phyloP scores from a whole-genome alignment of 2,797 vertebrate genomes.

The Setipinna tenuifilis region DNA sequence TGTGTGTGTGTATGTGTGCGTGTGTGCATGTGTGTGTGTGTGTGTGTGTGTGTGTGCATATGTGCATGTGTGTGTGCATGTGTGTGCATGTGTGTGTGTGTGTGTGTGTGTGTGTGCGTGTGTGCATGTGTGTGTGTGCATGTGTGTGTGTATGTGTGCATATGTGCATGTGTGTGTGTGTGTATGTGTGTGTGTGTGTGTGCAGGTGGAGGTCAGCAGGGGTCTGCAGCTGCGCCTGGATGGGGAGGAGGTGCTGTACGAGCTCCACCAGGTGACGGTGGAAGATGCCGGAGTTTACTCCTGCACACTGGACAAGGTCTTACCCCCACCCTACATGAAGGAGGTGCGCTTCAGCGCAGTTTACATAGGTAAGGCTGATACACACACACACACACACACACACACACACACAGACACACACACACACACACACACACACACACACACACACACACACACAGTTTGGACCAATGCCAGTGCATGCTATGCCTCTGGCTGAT shows the following conservation, averaged over 20 bases:
- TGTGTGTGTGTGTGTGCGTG: constrained; percentile 1
- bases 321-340: constrained; percentile 25
- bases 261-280: not conserved
- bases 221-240: not conserved
- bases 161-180: too few species aligned
- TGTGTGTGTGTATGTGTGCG: not conserved
- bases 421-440: not conserved
- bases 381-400: not conserved
- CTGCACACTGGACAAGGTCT: not conserved
- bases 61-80: not conserved
- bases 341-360: constrained; percentile 8
- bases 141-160: too few species aligned
- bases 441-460: not conserved
- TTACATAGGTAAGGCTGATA: not conserved
- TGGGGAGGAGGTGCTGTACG: not conserved
- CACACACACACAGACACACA: not conserved
- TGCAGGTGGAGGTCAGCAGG: too few species aligned
- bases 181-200: too few species aligned
- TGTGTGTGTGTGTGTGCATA: not conserved
- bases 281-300: not conserved
- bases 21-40: not conserved
- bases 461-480: too few species aligned
- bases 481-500: too few species aligned
- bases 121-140: too few species aligned
- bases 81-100: not conserved